Conservation (phyloP, 2,888 invertebrate species). For the Slavum lentiscoides region DNA sequence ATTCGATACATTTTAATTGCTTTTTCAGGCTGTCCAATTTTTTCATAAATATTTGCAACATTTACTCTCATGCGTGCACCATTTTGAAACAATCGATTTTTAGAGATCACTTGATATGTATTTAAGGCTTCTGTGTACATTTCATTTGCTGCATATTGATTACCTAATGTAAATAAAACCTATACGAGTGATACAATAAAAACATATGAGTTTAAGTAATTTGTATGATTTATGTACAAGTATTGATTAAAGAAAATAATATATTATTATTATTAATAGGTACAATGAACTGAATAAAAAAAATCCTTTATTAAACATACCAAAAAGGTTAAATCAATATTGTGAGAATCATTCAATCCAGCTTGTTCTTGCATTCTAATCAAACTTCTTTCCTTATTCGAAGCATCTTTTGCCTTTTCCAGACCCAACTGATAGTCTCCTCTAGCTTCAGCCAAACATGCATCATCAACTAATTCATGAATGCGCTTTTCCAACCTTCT, state of each 20-base stretch:
- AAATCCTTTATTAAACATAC: slow-evolving; percentile 62
- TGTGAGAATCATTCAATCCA: slow-evolving; percentile 85
- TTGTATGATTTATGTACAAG: background rate
- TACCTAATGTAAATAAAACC: slow-evolving; percentile 94
- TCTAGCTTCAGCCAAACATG: slow-evolving; percentile 72
- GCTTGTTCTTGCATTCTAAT: slow-evolving; percentile 90
- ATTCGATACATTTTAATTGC: slow-evolving; percentile 97
- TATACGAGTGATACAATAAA: slow-evolving; percentile 59
- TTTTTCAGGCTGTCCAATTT: slow-evolving; percentile 89
- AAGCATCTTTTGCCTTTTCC: slow-evolving; percentile 95
- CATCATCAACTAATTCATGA: slow-evolving; percentile 86
- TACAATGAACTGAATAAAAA: background rate
- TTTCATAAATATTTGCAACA: slow-evolving; percentile 97
- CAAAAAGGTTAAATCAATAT: slow-evolving; percentile 92
- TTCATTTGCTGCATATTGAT: slow-evolving; percentile 91
- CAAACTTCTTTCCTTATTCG: slow-evolving; percentile 85
- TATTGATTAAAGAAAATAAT: background rate
- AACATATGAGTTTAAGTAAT: background rate
- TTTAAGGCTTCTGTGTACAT: slow-evolving; percentile 95
- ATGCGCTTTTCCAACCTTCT: slow-evolving; percentile 86
- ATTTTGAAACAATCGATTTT: slow-evolving; percentile 91
- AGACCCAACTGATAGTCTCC: slow-evolving; percentile 72
- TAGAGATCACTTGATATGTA: slow-evolving; percentile 91
- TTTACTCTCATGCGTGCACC: slow-evolving; percentile 93
- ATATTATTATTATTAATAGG: background rate